phyloP scores from a whole-genome alignment of 1,140 invertebrate genomes.

The Brachionus paranguensis region DNA sequence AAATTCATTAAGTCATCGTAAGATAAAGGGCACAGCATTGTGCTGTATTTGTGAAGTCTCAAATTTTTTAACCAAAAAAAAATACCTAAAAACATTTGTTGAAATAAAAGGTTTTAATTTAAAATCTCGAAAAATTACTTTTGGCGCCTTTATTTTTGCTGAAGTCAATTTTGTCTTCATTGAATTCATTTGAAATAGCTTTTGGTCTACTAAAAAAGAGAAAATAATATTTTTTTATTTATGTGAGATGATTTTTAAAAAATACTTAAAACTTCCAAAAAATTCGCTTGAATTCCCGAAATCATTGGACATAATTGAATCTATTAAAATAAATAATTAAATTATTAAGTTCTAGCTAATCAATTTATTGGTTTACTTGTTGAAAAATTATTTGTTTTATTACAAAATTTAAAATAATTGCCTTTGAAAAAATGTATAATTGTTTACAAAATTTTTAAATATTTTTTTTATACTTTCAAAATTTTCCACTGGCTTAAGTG shows the following conservation, averaged over 20 bases:
- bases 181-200: background rate
- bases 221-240: background rate
- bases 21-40: background rate
- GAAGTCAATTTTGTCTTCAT: background rate
- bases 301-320: background rate
- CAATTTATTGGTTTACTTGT: background rate
- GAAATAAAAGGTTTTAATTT: background rate
- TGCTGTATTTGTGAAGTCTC: constrained; percentile 19
- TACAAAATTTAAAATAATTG: background rate
- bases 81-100: background rate
- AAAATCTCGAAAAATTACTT: background rate
- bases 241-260: no score
- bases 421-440: background rate
- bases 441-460: background rate
- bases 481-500: background rate
- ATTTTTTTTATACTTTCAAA: background rate
- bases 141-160: background rate
- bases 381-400: constrained; percentile 9
- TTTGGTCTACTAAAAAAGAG: background rate
- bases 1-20: constrained; percentile 31
- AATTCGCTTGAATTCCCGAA: background rate
- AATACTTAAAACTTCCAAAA: background rate
- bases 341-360: background rate
- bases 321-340: background rate
- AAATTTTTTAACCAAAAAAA: constrained; percentile 1